Conservation (phyloP, 23 tunicate species). For the Diplosoma virens region DNA sequence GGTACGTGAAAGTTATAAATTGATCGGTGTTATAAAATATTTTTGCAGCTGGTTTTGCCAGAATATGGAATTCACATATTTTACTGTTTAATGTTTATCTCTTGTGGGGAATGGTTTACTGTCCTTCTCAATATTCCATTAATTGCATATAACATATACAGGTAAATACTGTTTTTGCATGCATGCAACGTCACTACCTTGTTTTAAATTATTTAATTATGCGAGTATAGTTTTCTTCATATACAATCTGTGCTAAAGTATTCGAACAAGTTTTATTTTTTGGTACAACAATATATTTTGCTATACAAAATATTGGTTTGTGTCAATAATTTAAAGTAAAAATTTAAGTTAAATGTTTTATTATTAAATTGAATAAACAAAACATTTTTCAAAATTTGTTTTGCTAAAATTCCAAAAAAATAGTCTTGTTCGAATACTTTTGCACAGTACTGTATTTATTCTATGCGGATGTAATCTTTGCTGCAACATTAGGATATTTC, state of each 20-base stretch:
- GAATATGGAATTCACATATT: constrained; percentile 76
- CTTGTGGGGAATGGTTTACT: constrained; percentile 57
- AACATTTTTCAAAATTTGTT: too few relatives aligned
- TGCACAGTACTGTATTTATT: too few relatives aligned
- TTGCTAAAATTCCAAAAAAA: too few relatives aligned
- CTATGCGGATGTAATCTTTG: too few relatives aligned
- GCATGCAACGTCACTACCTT: too few relatives aligned
- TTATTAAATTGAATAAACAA: too few relatives aligned
- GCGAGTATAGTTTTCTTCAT: background rate
- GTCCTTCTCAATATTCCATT: constrained; percentile 70
- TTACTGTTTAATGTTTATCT: constrained; percentile 59
- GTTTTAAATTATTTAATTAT: too few relatives aligned
- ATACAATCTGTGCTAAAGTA: background rate
- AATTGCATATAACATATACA: constrained; percentile 61
- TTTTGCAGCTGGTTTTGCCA: constrained; percentile 70
- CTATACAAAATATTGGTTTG: background rate
- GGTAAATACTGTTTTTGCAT: too few relatives aligned
- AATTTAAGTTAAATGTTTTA: too few relatives aligned
- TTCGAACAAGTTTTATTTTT: background rate
- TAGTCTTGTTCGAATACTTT: too few relatives aligned
- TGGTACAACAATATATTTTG: background rate
- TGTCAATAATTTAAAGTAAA: background rate
- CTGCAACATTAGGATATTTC: too few relatives aligned
- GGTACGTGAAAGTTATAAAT: background rate
- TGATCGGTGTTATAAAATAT: background rate